phyloP scores from a whole-genome alignment of 2,113 vertebrate genomes.

The Tachysurus vachellii region DNA sequence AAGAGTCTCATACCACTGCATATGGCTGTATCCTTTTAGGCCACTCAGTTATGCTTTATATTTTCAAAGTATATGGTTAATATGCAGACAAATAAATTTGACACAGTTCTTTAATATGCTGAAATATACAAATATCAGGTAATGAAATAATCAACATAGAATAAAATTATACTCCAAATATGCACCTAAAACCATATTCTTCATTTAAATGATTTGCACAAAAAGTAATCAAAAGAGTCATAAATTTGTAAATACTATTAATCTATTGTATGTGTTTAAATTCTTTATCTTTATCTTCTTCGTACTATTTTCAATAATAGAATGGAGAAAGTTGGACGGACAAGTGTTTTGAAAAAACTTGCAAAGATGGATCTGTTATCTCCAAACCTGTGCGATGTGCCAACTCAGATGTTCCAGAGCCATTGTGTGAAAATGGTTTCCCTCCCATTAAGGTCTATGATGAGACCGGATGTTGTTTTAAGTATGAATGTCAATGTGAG shows the following conservation, averaged over 20 bases:
- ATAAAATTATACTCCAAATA: not conserved
- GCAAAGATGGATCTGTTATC: slow-evolving; percentile 65
- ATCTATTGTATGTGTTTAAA: not conserved
- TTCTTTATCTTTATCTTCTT: slow-evolving; percentile 12
- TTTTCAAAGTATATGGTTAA: not conserved
- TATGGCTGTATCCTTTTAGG: not conserved
- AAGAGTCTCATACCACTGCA: not conserved
- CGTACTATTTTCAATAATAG: slow-evolving; percentile 61
- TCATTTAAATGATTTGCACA: not conserved
- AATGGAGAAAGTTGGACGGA: slow-evolving; percentile 75
- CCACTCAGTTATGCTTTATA: not conserved
- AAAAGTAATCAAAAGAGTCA: not conserved
- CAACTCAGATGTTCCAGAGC: slow-evolving; percentile 24
- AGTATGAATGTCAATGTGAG: slow-evolving; percentile 89
- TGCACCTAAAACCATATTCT: not conserved
- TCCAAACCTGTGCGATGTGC: slow-evolving; percentile 59
- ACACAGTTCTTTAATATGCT: not conserved
- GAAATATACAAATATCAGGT: not conserved
- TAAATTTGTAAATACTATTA: not conserved
- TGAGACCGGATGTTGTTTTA: slow-evolving; percentile 76
- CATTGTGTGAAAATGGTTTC: slow-evolving; percentile 76
- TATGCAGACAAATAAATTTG: not conserved
- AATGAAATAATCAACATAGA: not conserved
- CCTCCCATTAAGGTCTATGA: slow-evolving; percentile 72
- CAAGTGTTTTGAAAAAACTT: slow-evolving; percentile 75